These are phyloP conservation scores for Copsychus sechellarum DNA, from an alignment of 2,113 vertebrate genomes.

Conservation along the genomic window DNA sequence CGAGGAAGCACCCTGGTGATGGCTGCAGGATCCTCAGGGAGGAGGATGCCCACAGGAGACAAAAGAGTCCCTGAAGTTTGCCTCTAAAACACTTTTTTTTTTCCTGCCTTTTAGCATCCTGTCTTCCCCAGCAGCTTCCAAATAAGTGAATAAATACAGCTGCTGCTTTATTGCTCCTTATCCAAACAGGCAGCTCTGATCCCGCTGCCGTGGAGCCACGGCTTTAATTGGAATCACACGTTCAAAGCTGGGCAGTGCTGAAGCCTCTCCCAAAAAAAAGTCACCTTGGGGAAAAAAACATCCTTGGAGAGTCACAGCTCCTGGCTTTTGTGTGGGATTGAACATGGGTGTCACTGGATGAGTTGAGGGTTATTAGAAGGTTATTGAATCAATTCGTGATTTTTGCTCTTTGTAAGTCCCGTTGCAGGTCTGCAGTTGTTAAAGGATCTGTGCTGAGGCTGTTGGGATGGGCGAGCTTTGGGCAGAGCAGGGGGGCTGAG, in stretches of 20 bases:
- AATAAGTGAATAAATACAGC: conserved; percentile 66
- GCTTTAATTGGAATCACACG: conserved; percentile 51
- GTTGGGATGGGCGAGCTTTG: rapidly evolving
- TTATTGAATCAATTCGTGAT: not conserved
- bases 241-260: conserved; percentile 10
- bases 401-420: not conserved
- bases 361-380: not conserved
- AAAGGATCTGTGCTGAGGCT: rapidly evolving
- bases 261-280: not conserved
- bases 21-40: not conserved
- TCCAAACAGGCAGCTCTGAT: conserved; percentile 35
- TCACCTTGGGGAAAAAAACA: not conserved
- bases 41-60: not conserved
- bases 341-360: rapidly evolving
- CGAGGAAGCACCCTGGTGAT: conserved; percentile 24
- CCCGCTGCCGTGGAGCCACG: not conserved
- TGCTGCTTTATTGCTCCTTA: conserved; percentile 60
- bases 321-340: not conserved
- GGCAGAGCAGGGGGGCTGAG: too few relatives aligned
- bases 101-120: conserved; percentile 40
- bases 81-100: not conserved
- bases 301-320: not conserved
- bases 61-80: conserved; percentile 42
- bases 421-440: rapidly evolving
- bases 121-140: conserved; percentile 36